Evolutionary conservation across 1,140 invertebrate species (phyloP).

Genomic region (Ceratina australensis): DNA sequence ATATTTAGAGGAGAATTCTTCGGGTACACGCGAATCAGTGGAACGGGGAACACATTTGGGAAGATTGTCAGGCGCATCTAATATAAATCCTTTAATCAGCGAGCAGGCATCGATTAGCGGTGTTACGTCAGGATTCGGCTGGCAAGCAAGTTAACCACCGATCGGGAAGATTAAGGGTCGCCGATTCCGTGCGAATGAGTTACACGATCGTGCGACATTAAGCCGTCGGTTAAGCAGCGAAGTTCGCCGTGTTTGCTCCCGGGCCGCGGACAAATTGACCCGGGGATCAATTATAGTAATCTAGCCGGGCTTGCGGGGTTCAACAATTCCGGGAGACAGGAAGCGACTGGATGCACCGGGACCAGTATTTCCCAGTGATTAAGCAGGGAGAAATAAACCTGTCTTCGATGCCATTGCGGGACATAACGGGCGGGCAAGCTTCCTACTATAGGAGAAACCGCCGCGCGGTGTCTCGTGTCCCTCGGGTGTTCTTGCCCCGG

Average conservation of each 20-base stretch:
- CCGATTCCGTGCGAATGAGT: conserved; percentile 6
- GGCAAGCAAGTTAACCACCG: too few relatives aligned
- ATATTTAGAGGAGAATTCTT: too few relatives aligned
- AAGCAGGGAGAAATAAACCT: conserved; percentile 61
- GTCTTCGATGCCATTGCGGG: conserved; percentile 60
- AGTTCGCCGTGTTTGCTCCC: not conserved
- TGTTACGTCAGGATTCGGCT: not conserved
- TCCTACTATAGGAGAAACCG: conserved; percentile 55
- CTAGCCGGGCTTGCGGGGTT: not conserved
- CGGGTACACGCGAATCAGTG: too few relatives aligned
- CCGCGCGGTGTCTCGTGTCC: conserved; percentile 30
- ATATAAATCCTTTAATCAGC: not conserved
- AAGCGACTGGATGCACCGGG: conserved; percentile 16
- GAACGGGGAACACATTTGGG: too few relatives aligned
- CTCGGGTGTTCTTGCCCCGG: conserved; percentile 57
- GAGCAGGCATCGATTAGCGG: not conserved
- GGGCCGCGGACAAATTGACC: conserved; percentile 11
- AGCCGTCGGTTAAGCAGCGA: not conserved
- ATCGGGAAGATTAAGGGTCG: conserved; percentile 12
- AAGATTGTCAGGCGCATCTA: not conserved
- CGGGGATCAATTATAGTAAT: conserved; percentile 26
- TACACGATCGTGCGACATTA: conserved; percentile 16
- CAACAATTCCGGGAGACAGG: conserved; percentile 38
- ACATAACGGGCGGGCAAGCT: conserved; percentile 63
- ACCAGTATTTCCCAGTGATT: conserved; percentile 43